Base-by-base conservation (phyloP, 2,797 vertebrate species). In the Rhabdomys pumilio region DNA sequence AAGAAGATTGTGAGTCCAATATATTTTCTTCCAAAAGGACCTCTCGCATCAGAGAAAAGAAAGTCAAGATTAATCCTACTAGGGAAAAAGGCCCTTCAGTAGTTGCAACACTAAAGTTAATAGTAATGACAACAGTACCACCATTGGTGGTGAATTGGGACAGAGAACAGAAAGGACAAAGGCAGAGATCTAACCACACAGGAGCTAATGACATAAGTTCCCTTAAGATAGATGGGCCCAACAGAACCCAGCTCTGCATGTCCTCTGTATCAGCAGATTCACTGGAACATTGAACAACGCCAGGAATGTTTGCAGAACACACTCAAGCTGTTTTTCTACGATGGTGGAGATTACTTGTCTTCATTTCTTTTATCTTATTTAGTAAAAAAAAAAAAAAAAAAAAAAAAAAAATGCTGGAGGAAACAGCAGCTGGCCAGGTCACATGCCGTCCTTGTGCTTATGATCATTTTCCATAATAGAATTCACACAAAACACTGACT, bases 31-130 rank as follows among this genome's bases (percentile, higher is more conserved):
- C 31, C 47, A 10, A 57, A 89, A 91, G 44, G 59, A 67, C 3
- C 19, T 44, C 9, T 91, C 50, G 31, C 55, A 89, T 80, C 44
- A 76, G 65, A 95, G 31, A 89, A 65, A 91, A 81, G 38, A 65
- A 53, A 77, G 72, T 73, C 7, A 83, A 31, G 14, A 19, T 76
- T 53, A 69, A 41, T 77, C 6, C n/a, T 93, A 12, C 29, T 90
- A n/a, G 2, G 76, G 34, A 79, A 17, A 73, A 80, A 3, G 26
- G 7, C 57, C 3, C 24, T 34, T 91, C 8, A 24, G 11, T 75
- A 10, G 2, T 47, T 73, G 22, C 44, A 11, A 38, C 63, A 57
- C 26, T 59, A 80, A 65, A 31, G 63, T 44, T 5, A 34, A 19
- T 1, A 22, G 29, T 63, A 47, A 82, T 31, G 57, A 12, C 59